Evolutionary conservation across 2,113 vertebrate genomes (phyloP).

Genomic region (Puffinus mauretanicus): DNA sequence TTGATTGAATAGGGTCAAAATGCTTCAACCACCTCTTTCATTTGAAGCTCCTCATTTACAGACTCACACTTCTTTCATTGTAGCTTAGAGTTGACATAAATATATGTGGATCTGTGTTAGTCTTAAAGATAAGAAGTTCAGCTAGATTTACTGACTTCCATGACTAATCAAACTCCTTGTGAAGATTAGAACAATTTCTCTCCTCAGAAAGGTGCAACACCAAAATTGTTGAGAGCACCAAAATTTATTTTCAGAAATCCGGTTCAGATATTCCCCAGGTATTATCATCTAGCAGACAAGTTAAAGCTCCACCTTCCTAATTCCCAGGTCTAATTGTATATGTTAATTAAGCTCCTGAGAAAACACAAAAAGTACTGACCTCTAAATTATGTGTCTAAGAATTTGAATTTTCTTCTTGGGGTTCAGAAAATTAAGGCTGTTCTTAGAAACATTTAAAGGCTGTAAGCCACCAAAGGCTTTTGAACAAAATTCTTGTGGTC

Average conservation of each 20-base stretch:
- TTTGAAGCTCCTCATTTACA: slow-evolving; percentile 11
- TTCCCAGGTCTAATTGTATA: background rate
- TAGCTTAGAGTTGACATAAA: background rate
- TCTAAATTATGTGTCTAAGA: background rate
- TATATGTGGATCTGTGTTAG: background rate
- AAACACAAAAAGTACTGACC: background rate
- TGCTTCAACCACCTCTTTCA: slow-evolving; percentile 4
- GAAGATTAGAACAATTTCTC: background rate
- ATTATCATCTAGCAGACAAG: background rate
- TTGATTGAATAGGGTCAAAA: slow-evolving; percentile 8
- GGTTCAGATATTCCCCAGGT: background rate
- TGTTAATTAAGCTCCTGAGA: background rate
- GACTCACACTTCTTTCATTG: background rate
- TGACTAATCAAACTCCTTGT: background rate
- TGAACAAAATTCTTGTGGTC: background rate
- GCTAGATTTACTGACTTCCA: background rate
- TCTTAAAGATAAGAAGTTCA: background rate
- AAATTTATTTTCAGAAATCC: background rate
- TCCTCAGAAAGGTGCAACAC: background rate
- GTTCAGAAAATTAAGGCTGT: background rate
- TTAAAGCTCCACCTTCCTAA: background rate
- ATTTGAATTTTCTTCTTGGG: background rate
- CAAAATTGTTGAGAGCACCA: background rate
- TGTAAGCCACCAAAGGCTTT: background rate
- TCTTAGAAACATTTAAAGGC: background rate